Percentiles rank a stretch among this genome's conserved stretches.
Evolutionary conservation across 2,113 vertebrate species (phyloP).

Genomic region (Campylomormyrus tamandua): DNA sequence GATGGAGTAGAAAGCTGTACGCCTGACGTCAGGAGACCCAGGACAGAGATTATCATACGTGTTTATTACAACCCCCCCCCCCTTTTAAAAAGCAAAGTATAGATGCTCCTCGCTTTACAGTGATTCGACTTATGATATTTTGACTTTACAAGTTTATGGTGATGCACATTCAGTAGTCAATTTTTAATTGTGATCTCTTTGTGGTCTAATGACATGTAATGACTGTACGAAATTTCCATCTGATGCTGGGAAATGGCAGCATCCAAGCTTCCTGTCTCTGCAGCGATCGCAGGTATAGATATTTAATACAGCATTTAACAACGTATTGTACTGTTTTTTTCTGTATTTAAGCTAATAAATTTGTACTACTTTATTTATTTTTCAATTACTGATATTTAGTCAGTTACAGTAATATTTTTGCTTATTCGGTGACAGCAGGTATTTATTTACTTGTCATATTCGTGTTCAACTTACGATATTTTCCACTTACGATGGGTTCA

Average conservation of each 20-base stretch:
- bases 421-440: too few species aligned
- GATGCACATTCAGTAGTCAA: not conserved
- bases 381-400: not conserved
- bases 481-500: not conserved
- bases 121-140: not conserved
- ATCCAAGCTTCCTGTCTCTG: not conserved
- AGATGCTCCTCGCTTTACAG: not conserved
- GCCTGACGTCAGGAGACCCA: not conserved
- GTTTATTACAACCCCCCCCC: not conserved
- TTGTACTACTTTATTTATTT: not conserved
- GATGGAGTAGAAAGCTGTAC: not conserved
- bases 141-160: not conserved
- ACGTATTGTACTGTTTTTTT: not conserved
- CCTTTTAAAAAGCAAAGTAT: not conserved
- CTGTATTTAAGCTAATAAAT: not conserved
- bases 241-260: not conserved
- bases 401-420: not conserved
- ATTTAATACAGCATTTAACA: not conserved
- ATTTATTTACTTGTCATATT: not conserved
- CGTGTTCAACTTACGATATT: not conserved
- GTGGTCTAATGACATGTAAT: not conserved
- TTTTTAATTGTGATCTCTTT: not conserved
- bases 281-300: not conserved
- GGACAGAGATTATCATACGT: not conserved
- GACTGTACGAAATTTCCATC: not conserved